phyloP scores from a whole-genome alignment of 2,113 vertebrate species.

The Phyllostomus discolor region DNA sequence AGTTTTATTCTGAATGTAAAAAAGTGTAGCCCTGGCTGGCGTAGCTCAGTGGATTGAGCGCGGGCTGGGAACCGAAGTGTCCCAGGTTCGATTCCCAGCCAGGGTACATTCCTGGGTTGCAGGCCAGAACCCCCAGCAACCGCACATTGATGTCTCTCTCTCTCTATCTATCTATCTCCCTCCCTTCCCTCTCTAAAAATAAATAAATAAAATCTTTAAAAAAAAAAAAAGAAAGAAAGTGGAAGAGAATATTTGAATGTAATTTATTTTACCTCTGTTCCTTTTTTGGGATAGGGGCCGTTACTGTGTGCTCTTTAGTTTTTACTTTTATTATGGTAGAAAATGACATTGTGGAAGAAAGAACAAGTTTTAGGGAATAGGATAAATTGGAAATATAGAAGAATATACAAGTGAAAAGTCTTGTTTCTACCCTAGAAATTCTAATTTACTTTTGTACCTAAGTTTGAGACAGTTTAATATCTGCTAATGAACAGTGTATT shows the following conservation, averaged over 20 bases:
- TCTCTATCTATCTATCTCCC: too few species aligned
- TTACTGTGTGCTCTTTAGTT: background rate
- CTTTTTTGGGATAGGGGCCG: background rate
- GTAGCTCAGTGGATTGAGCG: too few species aligned
- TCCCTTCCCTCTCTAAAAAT: too few species aligned
- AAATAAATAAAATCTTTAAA: too few species aligned
- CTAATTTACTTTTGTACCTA: background rate
- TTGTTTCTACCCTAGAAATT: conserved; percentile 4
- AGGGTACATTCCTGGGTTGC: too few species aligned
- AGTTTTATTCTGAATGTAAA: background rate
- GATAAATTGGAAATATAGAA: background rate
- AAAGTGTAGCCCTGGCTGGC: too few species aligned
- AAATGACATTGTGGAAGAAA: background rate
- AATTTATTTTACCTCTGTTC: background rate
- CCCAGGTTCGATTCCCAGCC: too few species aligned
- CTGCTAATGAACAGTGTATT: background rate
- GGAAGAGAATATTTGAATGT: background rate
- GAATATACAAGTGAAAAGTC: background rate
- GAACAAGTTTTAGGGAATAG: background rate
- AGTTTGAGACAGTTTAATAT: background rate
- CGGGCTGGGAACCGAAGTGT: too few species aligned
- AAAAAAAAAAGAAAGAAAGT: too few species aligned
- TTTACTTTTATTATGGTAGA: conserved; percentile 2
- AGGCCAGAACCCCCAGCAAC: too few species aligned
- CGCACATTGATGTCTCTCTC: too few species aligned